Percentiles rank a stretch among this genome's conserved stretches.
Evolutionary conservation across 2,113 vertebrate genomes (phyloP).

Genomic region (Pseudois nayaur): DNA sequence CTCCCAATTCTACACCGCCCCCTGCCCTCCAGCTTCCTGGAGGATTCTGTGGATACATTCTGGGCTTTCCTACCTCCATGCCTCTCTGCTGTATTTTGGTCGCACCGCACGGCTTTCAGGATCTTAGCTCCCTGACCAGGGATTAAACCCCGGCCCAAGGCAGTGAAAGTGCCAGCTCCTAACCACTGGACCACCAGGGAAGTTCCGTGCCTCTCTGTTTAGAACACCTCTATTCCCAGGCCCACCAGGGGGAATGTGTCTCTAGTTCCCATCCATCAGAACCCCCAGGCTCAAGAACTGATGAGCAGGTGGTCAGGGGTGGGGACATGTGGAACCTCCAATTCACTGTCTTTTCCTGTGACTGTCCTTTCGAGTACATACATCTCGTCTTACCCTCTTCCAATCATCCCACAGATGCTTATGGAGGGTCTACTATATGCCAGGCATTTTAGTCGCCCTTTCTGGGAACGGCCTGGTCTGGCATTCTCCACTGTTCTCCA

Average conservation of each 20-base stretch:
- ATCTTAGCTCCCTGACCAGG: background rate
- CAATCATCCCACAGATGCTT: background rate
- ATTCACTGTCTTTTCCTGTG: background rate
- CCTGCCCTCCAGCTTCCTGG: background rate
- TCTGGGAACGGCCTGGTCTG: background rate
- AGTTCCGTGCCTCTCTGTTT: background rate
- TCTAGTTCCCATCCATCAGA: background rate
- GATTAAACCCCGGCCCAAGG: fast-evolving
- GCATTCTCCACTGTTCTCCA: background rate
- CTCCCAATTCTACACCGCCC: background rate
- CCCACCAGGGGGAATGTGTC: background rate
- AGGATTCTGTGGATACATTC: background rate
- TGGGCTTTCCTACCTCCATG: background rate
- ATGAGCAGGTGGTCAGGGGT: background rate
- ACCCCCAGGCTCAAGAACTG: background rate
- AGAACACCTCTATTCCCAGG: background rate
- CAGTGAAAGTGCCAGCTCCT: background rate
- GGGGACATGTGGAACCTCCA: fast-evolving
- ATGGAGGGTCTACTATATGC: background rate
- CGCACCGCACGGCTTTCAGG: fast-evolving
- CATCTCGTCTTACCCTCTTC: background rate
- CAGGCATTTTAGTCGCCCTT: background rate
- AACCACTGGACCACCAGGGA: background rate
- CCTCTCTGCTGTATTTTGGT: background rate
- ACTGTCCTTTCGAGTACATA: background rate